Evolutionary conservation across 92 coral and sea anemone species (phyloP).

Genomic region (Nematostella vectensis): DNA sequence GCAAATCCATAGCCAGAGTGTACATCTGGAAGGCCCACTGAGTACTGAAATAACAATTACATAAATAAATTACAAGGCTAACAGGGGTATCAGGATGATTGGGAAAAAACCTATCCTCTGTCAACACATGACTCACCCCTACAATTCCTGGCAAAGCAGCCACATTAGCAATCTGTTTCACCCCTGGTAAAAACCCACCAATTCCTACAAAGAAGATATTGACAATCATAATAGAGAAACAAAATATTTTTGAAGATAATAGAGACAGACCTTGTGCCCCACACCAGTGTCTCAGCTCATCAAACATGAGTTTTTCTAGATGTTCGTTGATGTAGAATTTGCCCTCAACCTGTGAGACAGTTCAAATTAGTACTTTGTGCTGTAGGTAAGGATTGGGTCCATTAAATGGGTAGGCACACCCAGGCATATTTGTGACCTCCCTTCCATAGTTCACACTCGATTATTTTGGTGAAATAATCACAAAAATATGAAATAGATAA

Average conservation of each 20-base stretch:
- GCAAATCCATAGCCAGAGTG: conserved; percentile 99
- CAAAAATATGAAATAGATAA: too few relatives aligned
- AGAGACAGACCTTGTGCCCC: conserved; percentile 52
- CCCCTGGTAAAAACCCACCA: conserved; percentile 98
- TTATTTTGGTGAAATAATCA: too few relatives aligned
- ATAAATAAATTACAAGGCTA: too few relatives aligned
- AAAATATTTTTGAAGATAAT: not conserved
- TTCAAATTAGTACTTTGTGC: too few relatives aligned
- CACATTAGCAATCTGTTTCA: conserved; percentile 98
- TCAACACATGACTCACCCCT: too few relatives aligned
- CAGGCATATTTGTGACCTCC: too few relatives aligned
- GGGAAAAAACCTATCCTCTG: too few relatives aligned
- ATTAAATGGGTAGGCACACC: too few relatives aligned
- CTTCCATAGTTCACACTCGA: too few relatives aligned
- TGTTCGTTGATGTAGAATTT: conserved; percentile 73
- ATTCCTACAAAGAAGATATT: conserved; percentile 43
- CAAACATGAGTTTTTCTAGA: conserved; percentile 89
- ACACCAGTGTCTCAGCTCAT: conserved; percentile 83
- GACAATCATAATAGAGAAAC: not conserved
- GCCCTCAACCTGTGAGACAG: conserved; percentile 72
- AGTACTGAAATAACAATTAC: conserved; percentile 38
- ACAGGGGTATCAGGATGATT: too few relatives aligned
- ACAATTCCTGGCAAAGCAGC: conserved; percentile 96
- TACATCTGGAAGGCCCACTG: conserved; percentile 93
- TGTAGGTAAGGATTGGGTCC: too few relatives aligned